Percentiles rank a stretch among this genome's conserved stretches.
phyloP scores from a whole-genome alignment of 2,797 vertebrate genomes.

The Lutjanus argentimaculatus region DNA sequence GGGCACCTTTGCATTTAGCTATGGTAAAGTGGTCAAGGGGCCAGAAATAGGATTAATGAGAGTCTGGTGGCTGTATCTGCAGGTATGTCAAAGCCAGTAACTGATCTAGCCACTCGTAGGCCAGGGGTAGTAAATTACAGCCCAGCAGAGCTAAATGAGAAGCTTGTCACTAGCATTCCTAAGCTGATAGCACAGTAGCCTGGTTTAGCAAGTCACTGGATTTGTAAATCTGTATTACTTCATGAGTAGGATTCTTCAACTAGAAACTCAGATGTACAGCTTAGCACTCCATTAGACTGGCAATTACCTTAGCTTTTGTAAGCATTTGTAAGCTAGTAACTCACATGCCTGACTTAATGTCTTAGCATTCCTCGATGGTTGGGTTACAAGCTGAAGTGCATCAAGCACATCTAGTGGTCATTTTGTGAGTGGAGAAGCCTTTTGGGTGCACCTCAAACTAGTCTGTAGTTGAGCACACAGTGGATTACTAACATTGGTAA shows the following conservation, averaged over 20 bases:
- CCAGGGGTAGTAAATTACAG: background rate
- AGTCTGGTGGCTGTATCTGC: background rate
- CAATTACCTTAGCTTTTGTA: background rate
- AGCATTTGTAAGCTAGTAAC: background rate
- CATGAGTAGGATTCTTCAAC: background rate
- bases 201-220: background rate
- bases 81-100: background rate
- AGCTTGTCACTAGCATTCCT: background rate
- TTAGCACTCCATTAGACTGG: background rate
- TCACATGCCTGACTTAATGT: background rate
- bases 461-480: background rate
- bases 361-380: background rate
- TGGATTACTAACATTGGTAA: background rate
- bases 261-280: background rate
- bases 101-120: background rate
- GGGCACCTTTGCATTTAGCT: background rate
- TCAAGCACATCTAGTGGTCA: background rate
- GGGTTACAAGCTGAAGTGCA: background rate
- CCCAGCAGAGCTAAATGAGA: background rate
- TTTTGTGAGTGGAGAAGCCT: background rate
- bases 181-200: background rate
- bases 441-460: background rate
- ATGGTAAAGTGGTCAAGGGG: background rate
- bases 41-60: background rate
- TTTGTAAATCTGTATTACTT: slow-evolving; percentile 3